These are phyloP conservation scores for human (Homo sapiens) DNA, from an alignment of 2,113 vertebrate species.

Conservation along the genomic window GRCh38 chrX:122081501-122082000, in stretches of 20 bases:
- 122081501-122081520: not conserved
- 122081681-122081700: conserved; percentile 26
- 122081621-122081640: conserved; percentile 45
- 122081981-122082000: not conserved
- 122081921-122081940: not conserved
- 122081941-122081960: not conserved
- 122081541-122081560: not conserved
- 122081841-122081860: not conserved
- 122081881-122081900: not conserved
- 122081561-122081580: not conserved
- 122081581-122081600: not conserved
- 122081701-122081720: conserved; percentile 25
- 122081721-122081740: conserved; percentile 27
- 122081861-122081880: not conserved
- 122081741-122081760: conserved; percentile 40
- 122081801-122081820: not conserved
- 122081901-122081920: not conserved
- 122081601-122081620: conserved; percentile 49
- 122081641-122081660: conserved; percentile 36
- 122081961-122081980: not conserved
- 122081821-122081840: not conserved
- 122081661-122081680: conserved; percentile 25
- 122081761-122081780: conserved; percentile 59
- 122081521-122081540: not conserved
- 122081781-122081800: conserved; percentile 43